Evolutionary conservation across 2,888 invertebrate genomes (phyloP), one percentile per base, ranked within the genome.

Genomic region (Caradrina clavipalpis): DNA sequence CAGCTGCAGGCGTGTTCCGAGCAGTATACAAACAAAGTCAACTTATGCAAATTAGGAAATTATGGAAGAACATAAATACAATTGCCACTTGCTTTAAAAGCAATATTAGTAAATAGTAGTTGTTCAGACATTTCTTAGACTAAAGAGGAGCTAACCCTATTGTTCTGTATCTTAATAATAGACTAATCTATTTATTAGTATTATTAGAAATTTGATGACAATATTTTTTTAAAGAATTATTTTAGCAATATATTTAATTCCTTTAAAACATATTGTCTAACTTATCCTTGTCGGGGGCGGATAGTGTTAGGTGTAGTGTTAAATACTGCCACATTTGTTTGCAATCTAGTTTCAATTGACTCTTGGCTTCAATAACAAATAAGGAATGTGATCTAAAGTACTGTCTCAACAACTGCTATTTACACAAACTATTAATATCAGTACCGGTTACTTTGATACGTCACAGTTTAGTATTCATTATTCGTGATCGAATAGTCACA

Each of bases 1-100:
- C 75, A 77, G 72, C 57, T 69, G 76, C 72, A 62, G 61, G 22
- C 49, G 45, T 31, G 45, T 67, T 62, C 57, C 59, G 81, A 71
- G 72, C 71, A 45, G 31, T 57, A 19, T 59, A 58, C 47, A 60
- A 62, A n/a, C 35, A 57, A 61, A 62, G 49, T 59, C 21, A 65
- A 62, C 58, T 56, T 50, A 53, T 58, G 42, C 61, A 69, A 80
- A 61, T 59, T 19, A 63, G 56, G 15, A 45, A 77, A 77, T 59
- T 42, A 59, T 22, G 21, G 39, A 65, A 53, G 19, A 56, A 72
- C 26, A 31, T 71, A 22, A 64, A 61, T 65, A 72, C 54, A 58
- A 67, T 63, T 78, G 60, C 81, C 75, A 76, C 72, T 82, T 80
- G 69, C 76, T 67, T 67, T 45, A 42, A 65, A 80, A 65, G 56